Evolutionary conservation across 2,113 vertebrate genomes (phyloP).

Genomic region (Siniperca knerii): DNA sequence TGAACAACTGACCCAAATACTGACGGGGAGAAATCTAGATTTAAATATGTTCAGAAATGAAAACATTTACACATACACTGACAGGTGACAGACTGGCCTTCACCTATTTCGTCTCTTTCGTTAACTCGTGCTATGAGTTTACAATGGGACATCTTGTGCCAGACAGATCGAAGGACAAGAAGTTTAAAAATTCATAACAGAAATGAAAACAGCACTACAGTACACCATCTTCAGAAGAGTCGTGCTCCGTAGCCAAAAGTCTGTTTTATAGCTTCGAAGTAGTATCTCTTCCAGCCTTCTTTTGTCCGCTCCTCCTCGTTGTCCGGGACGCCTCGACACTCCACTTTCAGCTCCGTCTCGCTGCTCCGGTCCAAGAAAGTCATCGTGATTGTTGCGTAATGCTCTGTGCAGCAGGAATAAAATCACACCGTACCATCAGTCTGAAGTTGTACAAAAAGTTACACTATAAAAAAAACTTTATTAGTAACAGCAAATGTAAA

Average conservation of each 20-base stretch:
- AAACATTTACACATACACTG: slow-evolving; percentile 66
- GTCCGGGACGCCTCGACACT: slow-evolving; percentile 91
- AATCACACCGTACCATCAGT: background rate
- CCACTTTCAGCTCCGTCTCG: slow-evolving; percentile 92
- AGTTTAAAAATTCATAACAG: slow-evolving; percentile 32
- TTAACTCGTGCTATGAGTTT: slow-evolving; percentile 41
- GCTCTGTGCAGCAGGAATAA: slow-evolving; percentile 81
- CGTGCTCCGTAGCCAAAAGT: slow-evolving; percentile 95
- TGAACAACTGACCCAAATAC: slow-evolving; percentile 53
- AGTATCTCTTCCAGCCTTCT: slow-evolving; percentile 97
- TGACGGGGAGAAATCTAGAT: background rate
- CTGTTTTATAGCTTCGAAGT: slow-evolving; percentile 97
- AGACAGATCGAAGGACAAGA: slow-evolving; percentile 24
- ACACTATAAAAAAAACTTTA: no score
- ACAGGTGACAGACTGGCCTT: slow-evolving; percentile 23
- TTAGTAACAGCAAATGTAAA: background rate
- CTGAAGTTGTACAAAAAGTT: no score
- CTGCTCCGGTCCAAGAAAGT: slow-evolving; percentile 89
- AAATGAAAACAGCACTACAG: background rate
- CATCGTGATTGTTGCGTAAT: slow-evolving; percentile 92
- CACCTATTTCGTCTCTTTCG: background rate
- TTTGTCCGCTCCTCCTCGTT: slow-evolving; percentile 93
- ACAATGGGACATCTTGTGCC: slow-evolving; percentile 23
- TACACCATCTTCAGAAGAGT: slow-evolving; percentile 84
- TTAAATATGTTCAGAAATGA: slow-evolving; percentile 68